A percentile compares a stretch with the other conserved stretches of the same genome.
phyloP scores from a whole-genome alignment of 1,140 invertebrate genomes.

The Drosophila fuyamai region DNA sequence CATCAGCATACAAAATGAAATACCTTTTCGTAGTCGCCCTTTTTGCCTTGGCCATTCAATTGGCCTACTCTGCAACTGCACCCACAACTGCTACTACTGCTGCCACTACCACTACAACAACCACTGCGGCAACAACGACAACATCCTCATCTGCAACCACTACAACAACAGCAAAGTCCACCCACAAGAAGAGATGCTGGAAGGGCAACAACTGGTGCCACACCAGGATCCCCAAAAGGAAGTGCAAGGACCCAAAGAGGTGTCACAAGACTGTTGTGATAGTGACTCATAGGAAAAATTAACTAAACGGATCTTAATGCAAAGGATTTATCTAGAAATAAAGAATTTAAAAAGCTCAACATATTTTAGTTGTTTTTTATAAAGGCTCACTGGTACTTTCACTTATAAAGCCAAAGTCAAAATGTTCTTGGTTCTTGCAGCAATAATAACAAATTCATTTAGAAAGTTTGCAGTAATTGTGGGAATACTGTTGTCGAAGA shows the following conservation, averaged over 20 bases:
- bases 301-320: background rate
- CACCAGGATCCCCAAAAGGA: background rate
- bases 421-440: too few species aligned
- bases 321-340: too few species aligned
- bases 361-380: too few species aligned
- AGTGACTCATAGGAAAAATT: slow-evolving; percentile 2
- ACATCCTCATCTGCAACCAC: slow-evolving; percentile 5
- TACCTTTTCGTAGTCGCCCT: slow-evolving; percentile 4
- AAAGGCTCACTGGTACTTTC: too few species aligned
- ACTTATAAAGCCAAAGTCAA: too few species aligned
- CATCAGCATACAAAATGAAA: slow-evolving; percentile 6
- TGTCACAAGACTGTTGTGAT: slow-evolving; percentile 4
- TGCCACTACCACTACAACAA: background rate
- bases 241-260: background rate
- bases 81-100: background rate
- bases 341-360: too few species aligned
- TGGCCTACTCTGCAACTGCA: background rate
- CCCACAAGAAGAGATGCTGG: slow-evolving; percentile 18
- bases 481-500: too few species aligned
- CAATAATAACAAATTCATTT: too few species aligned
- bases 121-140: background rate
- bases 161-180: background rate
- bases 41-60: slow-evolving; percentile 17
- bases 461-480: too few species aligned
- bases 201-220: slow-evolving; percentile 23